Evolutionary conservation across 2,888 invertebrate species (phyloP).

Genomic region (Ectemnius lituratus): DNA sequence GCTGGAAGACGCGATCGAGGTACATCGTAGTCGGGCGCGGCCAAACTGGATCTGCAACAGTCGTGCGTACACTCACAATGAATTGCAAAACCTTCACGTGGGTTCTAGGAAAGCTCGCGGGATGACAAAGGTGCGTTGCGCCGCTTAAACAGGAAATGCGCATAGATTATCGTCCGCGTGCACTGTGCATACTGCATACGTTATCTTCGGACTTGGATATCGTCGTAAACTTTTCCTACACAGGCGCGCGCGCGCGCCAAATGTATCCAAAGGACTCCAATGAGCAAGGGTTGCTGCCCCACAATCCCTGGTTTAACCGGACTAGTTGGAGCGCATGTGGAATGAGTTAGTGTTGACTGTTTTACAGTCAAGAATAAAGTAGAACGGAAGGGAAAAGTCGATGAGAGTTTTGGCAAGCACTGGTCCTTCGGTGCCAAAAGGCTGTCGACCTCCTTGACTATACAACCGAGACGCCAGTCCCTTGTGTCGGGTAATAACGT

Average conservation of each 20-base stretch:
- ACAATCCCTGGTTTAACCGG: neutral
- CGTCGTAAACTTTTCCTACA: too few species aligned
- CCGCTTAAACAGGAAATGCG: too few species aligned
- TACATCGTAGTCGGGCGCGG: conserved; percentile 85
- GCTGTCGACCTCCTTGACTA: neutral
- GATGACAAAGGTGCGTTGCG: too few species aligned
- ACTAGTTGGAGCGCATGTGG: neutral
- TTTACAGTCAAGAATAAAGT: neutral
- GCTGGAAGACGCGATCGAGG: conserved; percentile 79
- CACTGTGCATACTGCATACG: too few species aligned
- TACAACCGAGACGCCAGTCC: neutral
- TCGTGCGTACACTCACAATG: neutral
- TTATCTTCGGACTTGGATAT: too few species aligned
- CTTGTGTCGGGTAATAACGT: neutral
- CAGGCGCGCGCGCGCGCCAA: too few species aligned
- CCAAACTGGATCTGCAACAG: conserved; percentile 77
- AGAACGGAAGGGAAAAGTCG: neutral
- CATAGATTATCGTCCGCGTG: too few species aligned
- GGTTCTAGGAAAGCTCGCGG: too few species aligned
- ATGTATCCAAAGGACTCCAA: too few species aligned
- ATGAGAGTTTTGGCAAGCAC: conserved; percentile 1
- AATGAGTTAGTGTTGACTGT: neutral
- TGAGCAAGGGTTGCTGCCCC: too few species aligned
- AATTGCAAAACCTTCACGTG: too few species aligned
- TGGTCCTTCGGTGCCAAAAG: neutral